phyloP scores from a whole-genome alignment of 2,113 vertebrate species.

The Oophaga pumilio region DNA sequence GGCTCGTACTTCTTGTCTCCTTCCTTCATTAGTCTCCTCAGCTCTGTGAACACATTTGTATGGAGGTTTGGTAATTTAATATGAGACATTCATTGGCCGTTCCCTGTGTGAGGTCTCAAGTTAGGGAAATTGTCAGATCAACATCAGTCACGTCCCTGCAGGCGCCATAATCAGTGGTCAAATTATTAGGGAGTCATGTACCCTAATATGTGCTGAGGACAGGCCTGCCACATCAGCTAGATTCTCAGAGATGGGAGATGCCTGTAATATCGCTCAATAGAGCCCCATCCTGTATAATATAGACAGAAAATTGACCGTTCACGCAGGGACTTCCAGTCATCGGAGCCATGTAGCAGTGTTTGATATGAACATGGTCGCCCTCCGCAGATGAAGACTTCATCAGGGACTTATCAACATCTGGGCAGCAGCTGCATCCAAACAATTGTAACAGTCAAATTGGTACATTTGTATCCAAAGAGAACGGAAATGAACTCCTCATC shows the following conservation, averaged over 20 bases:
- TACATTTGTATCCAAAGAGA: background rate
- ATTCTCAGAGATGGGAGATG: background rate
- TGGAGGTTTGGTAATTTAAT: background rate
- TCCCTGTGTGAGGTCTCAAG: constrained; percentile 25
- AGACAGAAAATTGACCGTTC: background rate
- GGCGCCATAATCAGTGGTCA: background rate
- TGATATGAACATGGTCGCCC: background rate
- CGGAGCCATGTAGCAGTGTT: background rate
- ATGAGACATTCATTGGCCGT: constrained; percentile 1
- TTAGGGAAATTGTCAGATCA: background rate
- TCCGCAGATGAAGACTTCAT: background rate
- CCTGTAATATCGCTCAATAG: background rate
- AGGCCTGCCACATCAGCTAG: background rate
- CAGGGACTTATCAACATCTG: background rate
- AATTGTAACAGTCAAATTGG: background rate
- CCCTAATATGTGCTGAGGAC: background rate
- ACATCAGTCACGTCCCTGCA: background rate
- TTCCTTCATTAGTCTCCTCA: background rate
- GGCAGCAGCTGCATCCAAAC: background rate
- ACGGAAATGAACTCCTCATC: background rate
- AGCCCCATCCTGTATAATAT: background rate
- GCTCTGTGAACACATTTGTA: constrained; percentile 19
- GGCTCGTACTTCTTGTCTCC: background rate
- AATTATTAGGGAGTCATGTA: background rate
- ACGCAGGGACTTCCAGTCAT: background rate